Base-by-base conservation (phyloP, 2,888 invertebrate genomes). In the Minunthozetes semirufus region DNA sequence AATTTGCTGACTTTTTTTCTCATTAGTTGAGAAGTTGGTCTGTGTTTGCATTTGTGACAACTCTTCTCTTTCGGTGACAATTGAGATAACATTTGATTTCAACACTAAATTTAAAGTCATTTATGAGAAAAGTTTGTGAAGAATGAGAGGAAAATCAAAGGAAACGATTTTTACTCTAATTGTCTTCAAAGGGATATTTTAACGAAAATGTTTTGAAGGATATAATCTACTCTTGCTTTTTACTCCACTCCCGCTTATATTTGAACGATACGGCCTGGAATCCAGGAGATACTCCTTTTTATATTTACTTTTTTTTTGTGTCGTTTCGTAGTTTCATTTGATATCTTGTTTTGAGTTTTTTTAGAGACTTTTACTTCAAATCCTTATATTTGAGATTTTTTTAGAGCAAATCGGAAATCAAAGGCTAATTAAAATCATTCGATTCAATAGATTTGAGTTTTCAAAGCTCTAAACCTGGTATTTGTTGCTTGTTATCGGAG, bases 381-480 rank as follows among this genome's bases (percentile, higher is more conserved):
- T 42, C 42, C 5, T 13, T 42, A 1, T 42, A 42, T 13, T 42
- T 11, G 11, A 42, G 42, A 11, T 13, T 42, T 53, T 53, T 11
- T 53, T 53, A 22, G 1, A 25, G 1, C 42, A 42, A 42, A 42
- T 42, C 42, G 38, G 66, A 66, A 66, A 42, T 66, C 25, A 22
- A 27, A 38, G 22, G 1, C 70, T 70, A 68, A 68, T 68, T 68
- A 68, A 68, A 68, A 46, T 68, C 33, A 22, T 42, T 42, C 42
- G 46, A 68, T 68, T 68, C n/a, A 38, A 38, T 13, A 38, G 66
- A 66, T 66, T 38, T 38, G 42, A 19, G 13, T 42, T 42, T 42
- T 42, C 1, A 42, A 42, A 13, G 42, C 42, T 11, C 33, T 33
- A 33, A 33, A 33, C 33, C 9, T n/a, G n/a, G n/a, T 42, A 42